phyloP scores from a whole-genome alignment of 2,113 vertebrate species.

The Romanogobio albipinnatus region DNA sequence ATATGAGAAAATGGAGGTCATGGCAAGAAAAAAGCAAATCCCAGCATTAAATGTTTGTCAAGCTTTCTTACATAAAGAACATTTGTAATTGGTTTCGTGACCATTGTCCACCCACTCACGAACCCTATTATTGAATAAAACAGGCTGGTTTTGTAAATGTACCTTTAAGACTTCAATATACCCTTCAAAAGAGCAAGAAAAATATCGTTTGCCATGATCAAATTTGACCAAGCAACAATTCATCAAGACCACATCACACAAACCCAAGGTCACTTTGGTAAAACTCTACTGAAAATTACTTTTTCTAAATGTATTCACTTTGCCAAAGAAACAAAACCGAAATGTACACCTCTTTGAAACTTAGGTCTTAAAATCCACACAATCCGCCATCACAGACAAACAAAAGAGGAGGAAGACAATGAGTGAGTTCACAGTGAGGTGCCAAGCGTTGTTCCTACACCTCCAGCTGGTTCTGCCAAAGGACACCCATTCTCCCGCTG shows the following conservation, averaged over 20 bases:
- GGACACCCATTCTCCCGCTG: slow-evolving; percentile 38
- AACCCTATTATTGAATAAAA: not conserved
- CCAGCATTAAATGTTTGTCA: not conserved
- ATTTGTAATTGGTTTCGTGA: not conserved
- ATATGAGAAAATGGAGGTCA: not conserved
- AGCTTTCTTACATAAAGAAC: not conserved
- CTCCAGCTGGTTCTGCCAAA: slow-evolving; percentile 44
- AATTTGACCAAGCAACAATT: not conserved
- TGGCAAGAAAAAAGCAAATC: not conserved
- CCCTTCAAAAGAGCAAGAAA: not conserved
- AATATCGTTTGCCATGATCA: not conserved
- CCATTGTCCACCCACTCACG: not conserved
- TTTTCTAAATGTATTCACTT: not conserved
- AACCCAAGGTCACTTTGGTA: not conserved
- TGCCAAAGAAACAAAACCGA: not conserved
- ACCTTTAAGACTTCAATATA: not conserved
- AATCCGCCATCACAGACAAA: slow-evolving; percentile 5
- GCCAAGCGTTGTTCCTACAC: slow-evolving; percentile 39
- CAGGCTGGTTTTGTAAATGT: not conserved
- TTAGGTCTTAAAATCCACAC: slow-evolving; percentile 4
- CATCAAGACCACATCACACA: not conserved
- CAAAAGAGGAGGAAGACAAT: slow-evolving; percentile 22
- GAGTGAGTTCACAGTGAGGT: slow-evolving; percentile 45
- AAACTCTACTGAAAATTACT: not conserved
- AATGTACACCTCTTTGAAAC: not conserved